These are phyloP conservation scores for Pimephales promelas DNA, from an alignment of 2,113 vertebrate genomes.

Conservation along the genomic window DNA sequence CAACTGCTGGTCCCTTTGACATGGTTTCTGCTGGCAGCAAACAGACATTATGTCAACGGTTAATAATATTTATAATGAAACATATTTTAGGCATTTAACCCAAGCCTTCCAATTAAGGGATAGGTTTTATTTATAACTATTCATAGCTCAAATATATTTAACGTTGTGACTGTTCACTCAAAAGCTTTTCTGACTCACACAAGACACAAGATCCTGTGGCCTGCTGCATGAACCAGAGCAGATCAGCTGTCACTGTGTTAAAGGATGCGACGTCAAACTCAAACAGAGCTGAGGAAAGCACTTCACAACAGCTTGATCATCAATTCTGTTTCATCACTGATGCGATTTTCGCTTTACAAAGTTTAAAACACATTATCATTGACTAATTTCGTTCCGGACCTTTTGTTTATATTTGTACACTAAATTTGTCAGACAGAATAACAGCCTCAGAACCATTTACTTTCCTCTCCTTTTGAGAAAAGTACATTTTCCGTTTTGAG, in stretches of 20 bases:
- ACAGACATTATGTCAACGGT: not conserved
- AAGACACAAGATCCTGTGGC: not conserved
- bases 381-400: not conserved
- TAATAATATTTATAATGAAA: not conserved
- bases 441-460: not conserved
- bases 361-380: no score
- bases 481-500: not conserved
- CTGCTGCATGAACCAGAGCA: slow-evolving; percentile 40
- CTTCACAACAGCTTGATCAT: not conserved
- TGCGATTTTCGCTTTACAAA: no score
- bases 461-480: not conserved
- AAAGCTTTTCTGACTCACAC: not conserved
- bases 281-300: not conserved
- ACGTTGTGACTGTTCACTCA: not conserved
- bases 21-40: slow-evolving; percentile 66
- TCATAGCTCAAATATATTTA: not conserved
- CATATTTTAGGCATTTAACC: not conserved
- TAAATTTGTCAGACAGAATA: not conserved
- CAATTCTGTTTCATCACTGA: not conserved
- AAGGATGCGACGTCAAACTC: not conserved
- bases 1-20: slow-evolving; percentile 87
- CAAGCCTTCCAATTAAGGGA: not conserved
- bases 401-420: not conserved
- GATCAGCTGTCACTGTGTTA: slow-evolving; percentile 1
- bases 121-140: not conserved